Conservation (phyloP, 2,113 vertebrate species). For the Mungos mungo region DNA sequence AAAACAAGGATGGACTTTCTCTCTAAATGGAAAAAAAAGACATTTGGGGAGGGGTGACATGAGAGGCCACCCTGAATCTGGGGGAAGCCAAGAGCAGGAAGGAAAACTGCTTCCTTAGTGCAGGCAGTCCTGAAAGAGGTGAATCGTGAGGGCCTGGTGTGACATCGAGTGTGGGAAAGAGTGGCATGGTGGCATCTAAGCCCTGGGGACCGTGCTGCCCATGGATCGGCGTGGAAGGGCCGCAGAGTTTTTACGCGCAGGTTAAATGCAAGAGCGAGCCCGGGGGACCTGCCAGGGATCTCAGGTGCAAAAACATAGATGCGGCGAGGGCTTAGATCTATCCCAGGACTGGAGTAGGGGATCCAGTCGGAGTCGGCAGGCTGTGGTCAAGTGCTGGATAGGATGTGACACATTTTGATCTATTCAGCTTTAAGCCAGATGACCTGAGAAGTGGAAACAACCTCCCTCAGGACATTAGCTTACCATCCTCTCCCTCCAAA, state of each 20-base stretch:
- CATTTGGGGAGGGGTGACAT: no score
- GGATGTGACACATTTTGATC: neutral
- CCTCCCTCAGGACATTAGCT: neutral
- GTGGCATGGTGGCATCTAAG: no score
- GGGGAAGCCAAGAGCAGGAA: neutral
- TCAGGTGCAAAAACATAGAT: neutral
- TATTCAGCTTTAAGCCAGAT: neutral
- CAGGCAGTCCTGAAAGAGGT: neutral
- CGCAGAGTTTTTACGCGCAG: no score
- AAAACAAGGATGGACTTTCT: no score
- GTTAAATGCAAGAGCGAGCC: neutral
- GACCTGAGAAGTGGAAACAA: neutral
- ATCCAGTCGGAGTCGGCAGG: neutral
- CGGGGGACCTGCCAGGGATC: neutral
- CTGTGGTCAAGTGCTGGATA: accelerated
- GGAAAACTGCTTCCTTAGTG: neutral
- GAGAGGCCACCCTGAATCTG: neutral
- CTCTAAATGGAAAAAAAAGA: neutral
- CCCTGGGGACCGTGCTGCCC: neutral
- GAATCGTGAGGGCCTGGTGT: accelerated
- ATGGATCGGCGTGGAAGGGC: neutral
- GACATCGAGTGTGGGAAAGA: neutral
- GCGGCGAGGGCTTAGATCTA: neutral
- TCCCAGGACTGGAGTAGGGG: no score
- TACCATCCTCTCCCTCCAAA: neutral